Conservation (phyloP, 2,797 vertebrate species). For the Anabacerthia variegaticeps region DNA sequence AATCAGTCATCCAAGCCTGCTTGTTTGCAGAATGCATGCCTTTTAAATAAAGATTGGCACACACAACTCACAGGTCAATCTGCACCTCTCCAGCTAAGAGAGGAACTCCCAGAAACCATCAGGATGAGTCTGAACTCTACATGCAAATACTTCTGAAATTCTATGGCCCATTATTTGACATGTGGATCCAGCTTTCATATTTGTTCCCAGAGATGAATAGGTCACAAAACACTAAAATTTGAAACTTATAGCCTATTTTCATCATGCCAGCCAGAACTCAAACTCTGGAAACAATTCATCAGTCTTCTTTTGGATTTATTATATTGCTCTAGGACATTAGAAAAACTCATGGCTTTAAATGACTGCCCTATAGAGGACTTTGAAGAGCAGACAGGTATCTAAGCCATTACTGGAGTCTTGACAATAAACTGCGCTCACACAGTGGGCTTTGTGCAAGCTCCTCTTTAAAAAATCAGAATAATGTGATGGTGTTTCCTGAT, state of each 20-base stretch:
- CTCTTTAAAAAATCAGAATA: not conserved
- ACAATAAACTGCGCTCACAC: not conserved
- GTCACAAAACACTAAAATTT: not conserved
- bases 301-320: not conserved
- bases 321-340: not conserved
- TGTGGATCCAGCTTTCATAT: rapidly evolving
- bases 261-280: not conserved
- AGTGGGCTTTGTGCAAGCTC: not conserved
- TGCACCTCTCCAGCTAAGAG: not conserved
- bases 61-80: not conserved
- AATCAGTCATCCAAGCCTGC: not conserved
- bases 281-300: not conserved
- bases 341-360: not conserved
- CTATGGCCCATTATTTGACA: rapidly evolving
- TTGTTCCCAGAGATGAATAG: not conserved
- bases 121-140: not conserved
- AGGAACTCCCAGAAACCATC: not conserved
- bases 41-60: not conserved
- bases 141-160: not conserved
- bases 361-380: not conserved
- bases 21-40: rapidly evolving
- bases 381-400: not conserved
- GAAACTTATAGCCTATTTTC: not conserved
- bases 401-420: not conserved
- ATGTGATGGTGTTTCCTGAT: not conserved